phyloP scores from a whole-genome alignment of 2,888 invertebrate species.

The Drosophila setosimentum region DNA sequence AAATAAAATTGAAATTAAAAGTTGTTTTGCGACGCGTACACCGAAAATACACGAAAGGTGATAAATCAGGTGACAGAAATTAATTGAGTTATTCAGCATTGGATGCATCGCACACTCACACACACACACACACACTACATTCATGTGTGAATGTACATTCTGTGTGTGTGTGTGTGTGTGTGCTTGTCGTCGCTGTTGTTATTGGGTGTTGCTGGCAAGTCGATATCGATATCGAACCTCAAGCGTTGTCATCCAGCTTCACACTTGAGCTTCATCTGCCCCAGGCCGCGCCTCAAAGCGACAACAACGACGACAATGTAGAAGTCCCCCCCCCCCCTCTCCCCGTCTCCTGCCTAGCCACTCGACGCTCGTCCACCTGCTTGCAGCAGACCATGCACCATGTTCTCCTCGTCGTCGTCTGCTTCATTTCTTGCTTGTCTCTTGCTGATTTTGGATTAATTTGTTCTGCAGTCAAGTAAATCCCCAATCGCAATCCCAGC shows the following conservation, averaged over 20 bases:
- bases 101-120: slow-evolving; percentile 56
- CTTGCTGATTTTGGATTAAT: slow-evolving; percentile 84
- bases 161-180: slow-evolving; percentile 43
- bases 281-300: slow-evolving; percentile 64
- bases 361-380: slow-evolving; percentile 2
- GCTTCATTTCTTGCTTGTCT: slow-evolving; percentile 68
- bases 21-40: slow-evolving; percentile 76
- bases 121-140: not conserved
- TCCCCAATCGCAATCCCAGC: slow-evolving; percentile 65
- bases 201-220: slow-evolving; percentile 66
- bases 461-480: slow-evolving; percentile 79
- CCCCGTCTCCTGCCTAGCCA: not conserved
- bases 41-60: slow-evolving; percentile 82
- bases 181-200: slow-evolving; percentile 79
- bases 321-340: not conserved
- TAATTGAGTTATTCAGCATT: slow-evolving; percentile 85
- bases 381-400: slow-evolving; percentile 36
- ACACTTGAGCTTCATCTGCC: slow-evolving; percentile 63
- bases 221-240: slow-evolving; percentile 71
- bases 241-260: slow-evolving; percentile 66
- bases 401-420: slow-evolving; percentile 36
- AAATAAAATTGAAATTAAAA: slow-evolving; percentile 82
- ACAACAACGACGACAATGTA: slow-evolving; percentile 46
- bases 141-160: too few species aligned
- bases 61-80: slow-evolving; percentile 86